These are phyloP conservation scores for Liodrosophila aerea DNA, from an alignment of 2,888 invertebrate genomes.

Conservation along the genomic window DNA sequence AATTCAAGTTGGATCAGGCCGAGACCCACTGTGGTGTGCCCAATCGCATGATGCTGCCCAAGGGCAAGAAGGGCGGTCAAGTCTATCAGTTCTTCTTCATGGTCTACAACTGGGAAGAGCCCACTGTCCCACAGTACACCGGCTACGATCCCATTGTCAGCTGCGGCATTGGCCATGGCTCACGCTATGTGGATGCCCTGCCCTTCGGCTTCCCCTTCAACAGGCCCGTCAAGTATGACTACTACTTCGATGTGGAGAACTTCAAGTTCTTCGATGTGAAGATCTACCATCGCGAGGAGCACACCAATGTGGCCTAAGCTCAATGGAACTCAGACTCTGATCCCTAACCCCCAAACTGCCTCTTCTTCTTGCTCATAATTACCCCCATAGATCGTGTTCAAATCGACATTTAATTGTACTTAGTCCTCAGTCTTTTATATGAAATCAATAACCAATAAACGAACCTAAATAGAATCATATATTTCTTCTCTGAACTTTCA, in stretches of 20 bases:
- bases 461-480: conserved; percentile 13
- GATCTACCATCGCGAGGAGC: conserved; percentile 86
- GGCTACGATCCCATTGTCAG: conserved; percentile 84
- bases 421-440: conserved; percentile 19
- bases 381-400: conserved; percentile 52
- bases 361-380: conserved; percentile 24
- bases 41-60: conserved; percentile 86
- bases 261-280: conserved; percentile 86
- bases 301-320: conserved; percentile 76
- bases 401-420: conserved; percentile 27
- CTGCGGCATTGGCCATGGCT: conserved; percentile 83
- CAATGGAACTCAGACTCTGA: conserved; percentile 56
- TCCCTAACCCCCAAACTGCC: conserved; percentile 7
- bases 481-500: not conserved
- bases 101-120: conserved; percentile 84
- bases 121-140: conserved; percentile 82
- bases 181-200: conserved; percentile 82
- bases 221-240: conserved; percentile 84
- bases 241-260: conserved; percentile 86
- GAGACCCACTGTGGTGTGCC: conserved; percentile 85
- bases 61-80: conserved; percentile 86
- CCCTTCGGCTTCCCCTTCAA: conserved; percentile 90
- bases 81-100: conserved; percentile 86
- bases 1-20: conserved; percentile 83
- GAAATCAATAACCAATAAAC: conserved; percentile 40